Evolutionary conservation across 2,113 vertebrate genomes (phyloP).

Genomic region (Camelus bactrianus): DNA sequence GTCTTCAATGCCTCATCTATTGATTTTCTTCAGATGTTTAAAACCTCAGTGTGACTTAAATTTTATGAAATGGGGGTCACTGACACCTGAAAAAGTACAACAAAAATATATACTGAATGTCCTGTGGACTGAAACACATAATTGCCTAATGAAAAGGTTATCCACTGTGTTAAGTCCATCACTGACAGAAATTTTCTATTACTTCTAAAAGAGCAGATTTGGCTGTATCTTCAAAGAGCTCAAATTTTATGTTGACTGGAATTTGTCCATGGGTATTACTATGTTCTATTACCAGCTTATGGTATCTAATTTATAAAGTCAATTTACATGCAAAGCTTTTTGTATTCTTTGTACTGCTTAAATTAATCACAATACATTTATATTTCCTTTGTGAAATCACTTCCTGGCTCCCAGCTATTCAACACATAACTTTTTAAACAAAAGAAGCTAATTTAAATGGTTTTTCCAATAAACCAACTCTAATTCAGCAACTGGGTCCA

Average conservation of each 20-base stretch:
- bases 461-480: conserved; percentile 69
- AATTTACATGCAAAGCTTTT: conserved; percentile 76
- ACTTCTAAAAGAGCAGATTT: conserved; percentile 83
- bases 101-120: conserved; percentile 85
- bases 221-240: conserved; percentile 81
- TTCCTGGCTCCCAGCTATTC: conserved; percentile 59
- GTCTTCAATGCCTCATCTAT: conserved; percentile 82
- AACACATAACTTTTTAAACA: conserved; percentile 78
- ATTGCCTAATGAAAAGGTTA: conserved; percentile 89
- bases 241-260: conserved; percentile 80
- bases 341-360: conserved; percentile 73
- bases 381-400: conserved; percentile 77
- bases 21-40: conserved; percentile 85
- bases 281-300: conserved; percentile 65
- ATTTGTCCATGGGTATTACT: conserved; percentile 69
- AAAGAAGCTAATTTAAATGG: conserved; percentile 74
- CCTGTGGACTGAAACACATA: conserved; percentile 85
- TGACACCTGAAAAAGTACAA: conserved; percentile 86
- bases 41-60: conserved; percentile 88
- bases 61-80: conserved; percentile 86
- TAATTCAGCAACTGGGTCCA: conserved; percentile 57
- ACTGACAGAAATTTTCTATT: conserved; percentile 82
- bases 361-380: conserved; percentile 67
- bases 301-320: conserved; percentile 74
- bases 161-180: conserved; percentile 87